Base-by-base conservation (phyloP, 2,888 invertebrate genomes). In the Kuschelorhynchus macadamiae region DNA sequence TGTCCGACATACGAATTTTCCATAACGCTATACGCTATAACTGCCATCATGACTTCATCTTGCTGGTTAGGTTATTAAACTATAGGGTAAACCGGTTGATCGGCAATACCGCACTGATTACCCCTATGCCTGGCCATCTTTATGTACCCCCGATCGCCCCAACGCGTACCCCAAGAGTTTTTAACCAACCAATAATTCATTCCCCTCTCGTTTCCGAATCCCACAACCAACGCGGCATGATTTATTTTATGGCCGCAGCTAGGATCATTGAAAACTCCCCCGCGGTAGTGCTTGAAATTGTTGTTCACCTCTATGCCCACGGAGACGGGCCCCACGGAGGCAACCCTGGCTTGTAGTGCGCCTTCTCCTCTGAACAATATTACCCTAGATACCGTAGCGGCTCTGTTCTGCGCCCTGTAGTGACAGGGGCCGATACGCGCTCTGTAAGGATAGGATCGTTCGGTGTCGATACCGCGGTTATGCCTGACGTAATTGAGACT, bases 31-130 rank as follows among this genome's bases (percentile, higher is more conserved):
- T n/a, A n/a, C n/a, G n/a, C n/a, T n/a, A n/a, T n/a, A n/a, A n/a
- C n/a, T n/a, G n/a, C n/a, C n/a, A n/a, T n/a, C n/a, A n/a, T n/a
- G n/a, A n/a, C n/a, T n/a, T n/a, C n/a, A n/a, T n/a, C n/a, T n/a
- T n/a, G n/a, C n/a, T n/a, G n/a, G n/a, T n/a, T n/a, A n/a, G 25
- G 7, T 25, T 25, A 25, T 7, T 25, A 25, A 25, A 25, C 25
- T 25, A 25, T 5, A 17, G 55, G 47, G 39, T 63, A 63, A 30
- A 46, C 93, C 72, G 95, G 91, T 69, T 86, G 81, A 52, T 90
- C 85, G 57, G 96, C 95, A 82, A 96, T 90, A 77, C 96, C 96
- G 83, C 96, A 96, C 81, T 92, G 89, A 84, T 96, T 96, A 33
- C 91, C 77, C 77, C 86, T 87, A 85, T 96, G 95, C 75, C 96